Evolutionary conservation across 1,140 invertebrate species (phyloP).

Genomic region (Zaprionus camerounensis): DNA sequence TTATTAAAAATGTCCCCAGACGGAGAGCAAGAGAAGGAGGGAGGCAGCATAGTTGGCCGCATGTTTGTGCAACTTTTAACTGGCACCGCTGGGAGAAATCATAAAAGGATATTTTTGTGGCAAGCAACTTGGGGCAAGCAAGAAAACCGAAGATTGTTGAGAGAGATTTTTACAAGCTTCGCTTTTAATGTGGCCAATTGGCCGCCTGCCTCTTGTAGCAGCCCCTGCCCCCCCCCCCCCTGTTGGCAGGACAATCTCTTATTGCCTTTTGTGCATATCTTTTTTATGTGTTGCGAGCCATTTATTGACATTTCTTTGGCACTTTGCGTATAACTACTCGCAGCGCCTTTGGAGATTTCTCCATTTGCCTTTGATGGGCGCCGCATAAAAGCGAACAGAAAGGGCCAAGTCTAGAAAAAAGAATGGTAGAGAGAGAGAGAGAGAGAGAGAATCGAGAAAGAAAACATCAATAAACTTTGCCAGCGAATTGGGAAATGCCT

Average conservation of each 20-base stretch:
- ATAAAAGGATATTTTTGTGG: constrained; percentile 66
- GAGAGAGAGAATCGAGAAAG: neutral
- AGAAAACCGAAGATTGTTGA: constrained; percentile 4
- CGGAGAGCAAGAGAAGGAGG: neutral
- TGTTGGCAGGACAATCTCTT: neutral
- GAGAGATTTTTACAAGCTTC: constrained; percentile 49
- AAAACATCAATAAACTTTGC: constrained; percentile 49
- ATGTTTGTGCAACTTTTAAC: constrained; percentile 65
- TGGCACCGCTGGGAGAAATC: constrained; percentile 69
- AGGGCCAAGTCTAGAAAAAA: neutral
- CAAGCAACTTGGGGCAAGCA: constrained; percentile 11
- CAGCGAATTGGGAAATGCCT: constrained; percentile 15
- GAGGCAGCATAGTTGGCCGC: constrained; percentile 38
- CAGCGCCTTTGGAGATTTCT: constrained; percentile 45
- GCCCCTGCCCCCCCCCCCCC: neutral
- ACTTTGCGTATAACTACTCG: constrained; percentile 58
- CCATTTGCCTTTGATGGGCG: constrained; percentile 42
- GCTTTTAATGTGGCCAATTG: constrained; percentile 57
- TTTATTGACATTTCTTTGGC: constrained; percentile 61
- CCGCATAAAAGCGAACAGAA: constrained; percentile 20
- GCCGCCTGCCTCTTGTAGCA: constrained; percentile 6
- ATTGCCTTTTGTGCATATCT: constrained; percentile 14
- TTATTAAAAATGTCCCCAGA: constrained; percentile 67
- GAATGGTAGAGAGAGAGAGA: neutral
- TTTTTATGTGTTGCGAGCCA: constrained; percentile 19